Conservation (phyloP, 2,797 vertebrate genomes). For the Dromococcyx pavoninus region DNA sequence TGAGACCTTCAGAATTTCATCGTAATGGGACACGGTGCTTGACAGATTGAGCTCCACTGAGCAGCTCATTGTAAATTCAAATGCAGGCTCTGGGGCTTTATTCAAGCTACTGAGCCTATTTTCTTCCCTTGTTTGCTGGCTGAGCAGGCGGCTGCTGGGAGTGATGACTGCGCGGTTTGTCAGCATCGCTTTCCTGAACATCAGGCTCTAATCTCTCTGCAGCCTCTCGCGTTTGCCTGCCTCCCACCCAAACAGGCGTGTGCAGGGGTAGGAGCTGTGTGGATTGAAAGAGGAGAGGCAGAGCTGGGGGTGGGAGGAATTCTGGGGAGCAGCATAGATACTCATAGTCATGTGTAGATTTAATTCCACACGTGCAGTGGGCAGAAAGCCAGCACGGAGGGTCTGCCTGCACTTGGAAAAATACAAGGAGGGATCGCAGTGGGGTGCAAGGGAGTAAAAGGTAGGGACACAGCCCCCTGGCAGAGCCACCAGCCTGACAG, state of each 20-base stretch:
- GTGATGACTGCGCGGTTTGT: neutral
- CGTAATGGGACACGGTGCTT: slow-evolving; percentile 34
- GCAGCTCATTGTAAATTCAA: slow-evolving; percentile 48
- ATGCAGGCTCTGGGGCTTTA: slow-evolving; percentile 16
- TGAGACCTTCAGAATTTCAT: slow-evolving; percentile 44
- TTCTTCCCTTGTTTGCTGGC: neutral
- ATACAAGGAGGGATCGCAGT: neutral
- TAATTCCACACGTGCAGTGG: accelerated
- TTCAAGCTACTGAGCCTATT: neutral
- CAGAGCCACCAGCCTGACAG: neutral
- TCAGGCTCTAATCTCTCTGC: neutral
- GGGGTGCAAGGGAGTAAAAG: neutral
- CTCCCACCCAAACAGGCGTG: neutral
- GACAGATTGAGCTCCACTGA: slow-evolving; percentile 29
- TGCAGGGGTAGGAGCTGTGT: neutral
- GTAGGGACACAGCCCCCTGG: neutral
- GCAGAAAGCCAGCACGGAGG: neutral
- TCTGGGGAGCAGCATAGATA: accelerated
- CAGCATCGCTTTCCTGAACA: neutral
- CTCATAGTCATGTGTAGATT: accelerated
- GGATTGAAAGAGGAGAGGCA: neutral
- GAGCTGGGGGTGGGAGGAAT: neutral
- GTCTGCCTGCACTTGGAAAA: neutral
- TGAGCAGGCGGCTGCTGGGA: neutral
- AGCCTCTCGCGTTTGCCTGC: neutral